Base-by-base conservation (phyloP, 2,888 invertebrate genomes). In the Pandemis heparana region DNA sequence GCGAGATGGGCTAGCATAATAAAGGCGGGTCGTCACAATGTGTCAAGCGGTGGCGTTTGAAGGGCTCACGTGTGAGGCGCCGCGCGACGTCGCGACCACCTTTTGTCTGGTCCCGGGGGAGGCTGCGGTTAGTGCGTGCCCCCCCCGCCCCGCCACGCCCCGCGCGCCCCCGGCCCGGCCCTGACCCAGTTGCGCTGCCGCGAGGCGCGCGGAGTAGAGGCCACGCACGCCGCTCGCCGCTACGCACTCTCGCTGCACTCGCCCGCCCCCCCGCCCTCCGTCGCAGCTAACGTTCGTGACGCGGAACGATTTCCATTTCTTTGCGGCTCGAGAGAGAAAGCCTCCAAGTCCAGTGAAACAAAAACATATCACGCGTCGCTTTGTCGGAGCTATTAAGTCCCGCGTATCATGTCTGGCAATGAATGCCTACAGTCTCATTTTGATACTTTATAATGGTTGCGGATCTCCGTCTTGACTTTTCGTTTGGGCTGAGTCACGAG, bases 141-240 rank as follows among this genome's bases (percentile, higher is more conserved):
- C 7, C 61, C n/a, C 46, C 51, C 63, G 5, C 68, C 60, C 53
- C 23, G 1, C 23, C 23, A 2, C 2, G 43, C 51, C 38, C 60
- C 23, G 39, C 60, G 38, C 56, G 65, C 14, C 9, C 51, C 70
- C 23, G 16, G 56, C 63, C 69, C 61, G 75, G 56, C 56, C 56
- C n/a, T 56, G 56, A 56, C 51, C 51, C 51, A 53, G 16, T 18
- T 53, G 51, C 23, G 23, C 23, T 32, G 23, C 46, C 46, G 46
- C 46, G 46, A 46, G 51, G n/a, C 51, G 12, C 51, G 16, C n/a
- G 51, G 16, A n/a, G n/a, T n/a, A n/a, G n/a, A 16, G 16, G 12
- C 56, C 12, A 32, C 23, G 23, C 23, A 32, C 23, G 23, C 23
- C 23, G 23, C 23, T 32, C 23, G 23, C 12, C 56, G 56, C 56